phyloP scores from a whole-genome alignment of 2,113 vertebrate species.

The Bettongia penicillata region DNA sequence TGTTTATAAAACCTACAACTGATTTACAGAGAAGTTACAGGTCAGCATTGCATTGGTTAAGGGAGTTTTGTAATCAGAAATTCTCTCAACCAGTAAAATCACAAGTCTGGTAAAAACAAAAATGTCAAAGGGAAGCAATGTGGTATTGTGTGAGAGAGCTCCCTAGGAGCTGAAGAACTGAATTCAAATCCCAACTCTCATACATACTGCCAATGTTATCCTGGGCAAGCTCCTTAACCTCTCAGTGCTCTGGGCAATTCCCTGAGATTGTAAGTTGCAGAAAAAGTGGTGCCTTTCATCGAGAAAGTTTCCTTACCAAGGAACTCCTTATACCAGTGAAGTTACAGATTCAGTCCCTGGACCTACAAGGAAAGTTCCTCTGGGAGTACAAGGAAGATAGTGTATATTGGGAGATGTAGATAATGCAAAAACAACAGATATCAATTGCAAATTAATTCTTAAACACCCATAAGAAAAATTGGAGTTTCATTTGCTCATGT shows the following conservation, averaged over 20 bases:
- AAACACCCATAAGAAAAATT: neutral
- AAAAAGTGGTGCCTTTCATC: neutral
- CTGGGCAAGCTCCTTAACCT: neutral
- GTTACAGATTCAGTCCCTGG: neutral
- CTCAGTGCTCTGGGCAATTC: neutral
- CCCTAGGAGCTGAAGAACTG: neutral
- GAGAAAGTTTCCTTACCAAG: neutral
- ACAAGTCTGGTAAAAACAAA: neutral
- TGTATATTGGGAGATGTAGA: neutral
- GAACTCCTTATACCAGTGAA: neutral
- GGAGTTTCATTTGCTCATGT: neutral
- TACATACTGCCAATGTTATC: neutral
- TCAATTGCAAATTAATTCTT: neutral
- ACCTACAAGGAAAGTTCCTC: neutral
- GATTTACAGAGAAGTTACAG: neutral
- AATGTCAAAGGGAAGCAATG: neutral
- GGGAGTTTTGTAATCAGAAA: neutral
- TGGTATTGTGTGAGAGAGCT: neutral
- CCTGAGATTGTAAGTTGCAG: too few relatives aligned
- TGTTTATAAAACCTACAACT: neutral
- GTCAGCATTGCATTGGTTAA: neutral
- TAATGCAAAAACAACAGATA: neutral
- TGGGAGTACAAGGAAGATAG: neutral
- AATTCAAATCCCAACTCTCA: neutral
- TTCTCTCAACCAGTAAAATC: neutral